Conservation (phyloP, 2,888 invertebrate genomes). For the Parascotia fuliginaria region DNA sequence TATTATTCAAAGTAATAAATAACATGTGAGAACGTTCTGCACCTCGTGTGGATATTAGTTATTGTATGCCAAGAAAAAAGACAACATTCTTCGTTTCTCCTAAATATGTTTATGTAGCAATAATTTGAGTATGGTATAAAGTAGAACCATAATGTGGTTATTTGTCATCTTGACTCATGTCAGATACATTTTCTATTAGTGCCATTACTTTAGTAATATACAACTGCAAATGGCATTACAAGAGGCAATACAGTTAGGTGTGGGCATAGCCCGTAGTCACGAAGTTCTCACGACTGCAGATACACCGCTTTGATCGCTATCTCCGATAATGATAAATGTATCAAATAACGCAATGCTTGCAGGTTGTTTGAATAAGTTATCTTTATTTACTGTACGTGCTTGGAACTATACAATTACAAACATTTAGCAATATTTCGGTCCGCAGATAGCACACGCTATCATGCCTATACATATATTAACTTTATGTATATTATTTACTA, state of each 20-base stretch:
- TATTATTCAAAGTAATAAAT: not conserved
- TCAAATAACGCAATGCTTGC: conserved; percentile 46
- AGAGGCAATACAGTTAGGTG: conserved; percentile 47
- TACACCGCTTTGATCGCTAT: conserved; percentile 69
- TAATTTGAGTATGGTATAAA: too few relatives aligned
- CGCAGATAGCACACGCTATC: conserved; percentile 11
- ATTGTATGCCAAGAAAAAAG: too few relatives aligned
- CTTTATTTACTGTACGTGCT: conserved; percentile 21
- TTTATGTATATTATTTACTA: too few relatives aligned
- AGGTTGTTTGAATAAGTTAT: conserved; percentile 29
- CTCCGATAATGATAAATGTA: conserved; percentile 70
- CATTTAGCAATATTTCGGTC: conserved; percentile 13
- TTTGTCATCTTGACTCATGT: conserved; percentile 1
- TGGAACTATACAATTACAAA: conserved; percentile 6
- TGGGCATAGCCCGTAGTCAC: conserved; percentile 57
- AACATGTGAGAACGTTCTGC: not conserved
- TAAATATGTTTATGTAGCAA: too few relatives aligned
- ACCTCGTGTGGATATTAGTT: too few relatives aligned
- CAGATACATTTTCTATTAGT: conserved; percentile 21
- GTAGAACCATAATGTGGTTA: not conserved
- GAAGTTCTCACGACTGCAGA: conserved; percentile 77
- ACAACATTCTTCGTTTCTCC: too few relatives aligned
- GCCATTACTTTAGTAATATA: conserved; percentile 33
- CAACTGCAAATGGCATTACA: conserved; percentile 46
- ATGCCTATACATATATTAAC: too few relatives aligned